phyloP scores from a whole-genome alignment of 2,888 invertebrate genomes.

The Eristalis intricaria region DNA sequence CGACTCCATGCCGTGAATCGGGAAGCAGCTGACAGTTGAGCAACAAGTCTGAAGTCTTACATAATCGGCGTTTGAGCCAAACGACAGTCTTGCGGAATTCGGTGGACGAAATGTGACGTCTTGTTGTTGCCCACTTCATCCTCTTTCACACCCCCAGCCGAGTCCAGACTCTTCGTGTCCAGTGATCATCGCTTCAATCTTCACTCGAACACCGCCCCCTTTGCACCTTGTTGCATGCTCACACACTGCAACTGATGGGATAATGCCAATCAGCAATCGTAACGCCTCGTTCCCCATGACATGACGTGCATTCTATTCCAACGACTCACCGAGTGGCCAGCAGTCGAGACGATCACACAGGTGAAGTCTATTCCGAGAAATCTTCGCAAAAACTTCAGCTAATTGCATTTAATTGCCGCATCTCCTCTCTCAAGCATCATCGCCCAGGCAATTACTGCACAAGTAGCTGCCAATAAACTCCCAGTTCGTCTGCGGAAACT shows the following conservation, averaged over 20 bases:
- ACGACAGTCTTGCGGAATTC: too few relatives aligned
- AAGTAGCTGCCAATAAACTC: neutral
- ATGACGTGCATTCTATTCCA: neutral
- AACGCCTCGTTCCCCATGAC: neutral
- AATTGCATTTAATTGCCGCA: neutral
- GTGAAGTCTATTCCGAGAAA: neutral
- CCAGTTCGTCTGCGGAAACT: neutral
- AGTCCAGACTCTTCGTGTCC: neutral
- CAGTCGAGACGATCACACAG: neutral
- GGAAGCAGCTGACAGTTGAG: too few relatives aligned
- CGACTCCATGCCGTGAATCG: too few relatives aligned
- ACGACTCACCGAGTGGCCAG: neutral
- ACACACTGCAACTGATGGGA: neutral
- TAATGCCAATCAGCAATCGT: neutral
- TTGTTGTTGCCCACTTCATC: too few relatives aligned
- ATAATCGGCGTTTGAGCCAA: too few relatives aligned
- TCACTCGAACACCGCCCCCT: neutral
- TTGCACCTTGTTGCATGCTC: neutral
- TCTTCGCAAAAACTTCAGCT: neutral
- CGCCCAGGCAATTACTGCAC: neutral
- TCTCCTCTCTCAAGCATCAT: neutral
- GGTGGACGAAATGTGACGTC: too few relatives aligned
- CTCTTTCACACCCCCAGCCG: too few relatives aligned
- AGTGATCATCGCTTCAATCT: neutral
- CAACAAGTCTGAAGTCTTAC: too few relatives aligned